Evolutionary conservation across 2,113 vertebrate genomes (phyloP).

Genomic region (Syrmaticus mikado): DNA sequence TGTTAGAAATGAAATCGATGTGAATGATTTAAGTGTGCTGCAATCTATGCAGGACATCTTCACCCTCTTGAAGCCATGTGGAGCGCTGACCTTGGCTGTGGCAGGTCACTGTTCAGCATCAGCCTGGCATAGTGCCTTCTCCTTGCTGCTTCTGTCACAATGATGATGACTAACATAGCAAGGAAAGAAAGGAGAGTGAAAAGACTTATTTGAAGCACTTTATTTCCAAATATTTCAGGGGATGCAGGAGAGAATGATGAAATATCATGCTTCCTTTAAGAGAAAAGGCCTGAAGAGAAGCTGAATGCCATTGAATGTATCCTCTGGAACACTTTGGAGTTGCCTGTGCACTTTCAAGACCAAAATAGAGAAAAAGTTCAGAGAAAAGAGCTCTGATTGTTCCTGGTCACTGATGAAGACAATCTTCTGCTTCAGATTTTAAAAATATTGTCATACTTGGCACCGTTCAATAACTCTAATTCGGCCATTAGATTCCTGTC

Average conservation of each 20-base stretch:
- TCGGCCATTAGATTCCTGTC: constrained; percentile 70
- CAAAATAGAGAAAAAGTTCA: not conserved
- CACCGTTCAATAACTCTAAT: constrained; percentile 61
- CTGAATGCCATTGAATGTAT: not conserved
- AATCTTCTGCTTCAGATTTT: not conserved
- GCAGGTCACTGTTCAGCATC: rapidly evolving
- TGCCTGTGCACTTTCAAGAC: not conserved
- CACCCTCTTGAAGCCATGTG: not conserved
- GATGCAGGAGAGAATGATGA: rapidly evolving
- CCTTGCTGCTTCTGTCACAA: not conserved
- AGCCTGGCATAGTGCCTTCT: not conserved
- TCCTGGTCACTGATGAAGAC: constrained; percentile 2
- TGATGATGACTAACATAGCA: rapidly evolving
- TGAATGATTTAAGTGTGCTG: rapidly evolving
- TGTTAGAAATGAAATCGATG: not conserved
- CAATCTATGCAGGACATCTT: not conserved
- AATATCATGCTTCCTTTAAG: not conserved
- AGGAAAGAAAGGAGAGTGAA: not conserved
- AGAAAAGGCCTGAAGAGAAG: not conserved
- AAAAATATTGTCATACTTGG: not conserved
- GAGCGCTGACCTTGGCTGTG: rapidly evolving
- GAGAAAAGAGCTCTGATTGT: not conserved
- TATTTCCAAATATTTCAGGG: not conserved
- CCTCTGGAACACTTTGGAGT: not conserved
- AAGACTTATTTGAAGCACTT: not conserved